phyloP scores from a whole-genome alignment of 2,797 vertebrate genomes.

The Muscicapa comitata region DNA sequence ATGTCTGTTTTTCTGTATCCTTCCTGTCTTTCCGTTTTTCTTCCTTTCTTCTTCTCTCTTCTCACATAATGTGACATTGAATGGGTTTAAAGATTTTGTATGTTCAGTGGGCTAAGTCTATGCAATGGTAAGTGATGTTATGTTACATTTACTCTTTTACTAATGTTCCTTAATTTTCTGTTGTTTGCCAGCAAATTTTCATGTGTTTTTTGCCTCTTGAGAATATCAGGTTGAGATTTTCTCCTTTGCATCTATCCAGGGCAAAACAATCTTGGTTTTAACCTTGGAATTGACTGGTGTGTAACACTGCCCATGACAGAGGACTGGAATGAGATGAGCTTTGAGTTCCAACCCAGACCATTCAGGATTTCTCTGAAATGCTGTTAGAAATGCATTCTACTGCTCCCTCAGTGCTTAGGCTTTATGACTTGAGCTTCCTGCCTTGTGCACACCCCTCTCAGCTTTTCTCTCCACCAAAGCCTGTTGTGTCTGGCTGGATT shows the following conservation, averaged over 20 bases:
- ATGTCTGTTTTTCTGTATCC: neutral
- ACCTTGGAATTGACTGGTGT: neutral
- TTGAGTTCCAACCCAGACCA: neutral
- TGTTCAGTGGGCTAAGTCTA: neutral
- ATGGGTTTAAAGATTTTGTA: neutral
- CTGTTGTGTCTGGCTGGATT: neutral
- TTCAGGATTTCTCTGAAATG: neutral
- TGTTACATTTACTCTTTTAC: neutral
- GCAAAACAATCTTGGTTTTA: neutral
- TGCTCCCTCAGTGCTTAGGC: neutral
- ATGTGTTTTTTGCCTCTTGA: neutral
- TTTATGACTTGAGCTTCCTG: neutral
- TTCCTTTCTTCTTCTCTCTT: neutral
- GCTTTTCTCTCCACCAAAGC: neutral
- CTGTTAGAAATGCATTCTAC: neutral
- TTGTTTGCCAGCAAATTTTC: neutral
- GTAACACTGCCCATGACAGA: neutral
- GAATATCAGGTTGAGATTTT: neutral
- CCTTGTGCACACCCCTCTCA: neutral
- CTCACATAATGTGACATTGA: accelerated
- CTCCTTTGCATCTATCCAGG: neutral
- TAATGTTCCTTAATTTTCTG: neutral
- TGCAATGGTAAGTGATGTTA: neutral
- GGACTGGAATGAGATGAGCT: neutral
- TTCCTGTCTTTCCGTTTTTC: neutral